These are phyloP conservation scores for Strix aluco DNA, from an alignment of 2,113 vertebrate genomes.

Conservation along the genomic window DNA sequence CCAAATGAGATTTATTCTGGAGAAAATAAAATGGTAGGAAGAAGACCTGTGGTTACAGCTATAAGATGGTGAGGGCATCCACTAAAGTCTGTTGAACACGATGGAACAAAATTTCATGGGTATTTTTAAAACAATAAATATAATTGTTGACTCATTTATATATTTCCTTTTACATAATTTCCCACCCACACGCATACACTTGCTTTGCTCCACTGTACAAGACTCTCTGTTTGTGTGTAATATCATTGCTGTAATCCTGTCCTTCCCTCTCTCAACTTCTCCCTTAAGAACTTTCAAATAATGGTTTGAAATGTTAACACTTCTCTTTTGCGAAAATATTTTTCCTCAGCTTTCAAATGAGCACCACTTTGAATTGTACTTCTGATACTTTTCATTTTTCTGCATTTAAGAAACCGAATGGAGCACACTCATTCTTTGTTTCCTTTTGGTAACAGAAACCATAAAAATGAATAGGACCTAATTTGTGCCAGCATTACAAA, in stretches of 20 bases:
- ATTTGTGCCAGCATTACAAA: not conserved
- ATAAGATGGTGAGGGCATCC: not conserved
- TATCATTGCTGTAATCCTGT: not conserved
- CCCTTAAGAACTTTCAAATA: not conserved
- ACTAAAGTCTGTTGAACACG: not conserved
- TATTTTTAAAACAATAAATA: slow-evolving; percentile 8
- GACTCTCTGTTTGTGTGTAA: not conserved
- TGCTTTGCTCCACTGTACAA: not conserved
- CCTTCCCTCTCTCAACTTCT: not conserved
- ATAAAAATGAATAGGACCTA: not conserved
- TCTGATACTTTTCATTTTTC: not conserved
- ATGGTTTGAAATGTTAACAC: not conserved
- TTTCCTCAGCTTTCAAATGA: not conserved
- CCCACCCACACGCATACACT: not conserved
- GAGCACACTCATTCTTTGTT: not conserved
- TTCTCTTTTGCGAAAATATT: not conserved
- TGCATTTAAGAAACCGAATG: not conserved
- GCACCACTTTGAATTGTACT: not conserved
- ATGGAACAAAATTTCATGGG: not conserved
- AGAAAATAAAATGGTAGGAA: not conserved
- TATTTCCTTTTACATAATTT: slow-evolving; percentile 12
- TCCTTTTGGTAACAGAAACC: not conserved
- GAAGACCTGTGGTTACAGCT: not conserved
- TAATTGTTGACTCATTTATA: slow-evolving; percentile 1
- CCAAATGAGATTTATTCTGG: not conserved